Conservation (phyloP, 2,797 vertebrate genomes). For the Synaphobranchus kaupii region DNA sequence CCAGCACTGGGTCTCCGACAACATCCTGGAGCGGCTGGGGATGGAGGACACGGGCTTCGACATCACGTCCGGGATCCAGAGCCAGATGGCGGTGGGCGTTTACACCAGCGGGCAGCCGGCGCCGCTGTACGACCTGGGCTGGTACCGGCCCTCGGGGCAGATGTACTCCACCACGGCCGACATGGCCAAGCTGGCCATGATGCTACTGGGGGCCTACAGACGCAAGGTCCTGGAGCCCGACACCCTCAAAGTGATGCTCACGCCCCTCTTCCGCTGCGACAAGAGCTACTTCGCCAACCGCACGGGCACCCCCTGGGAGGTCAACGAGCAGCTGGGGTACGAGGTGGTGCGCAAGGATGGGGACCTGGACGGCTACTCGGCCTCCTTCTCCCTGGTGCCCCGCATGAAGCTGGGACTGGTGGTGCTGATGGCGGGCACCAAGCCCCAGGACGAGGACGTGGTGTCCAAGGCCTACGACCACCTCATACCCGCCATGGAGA, state of each 20-base stretch:
- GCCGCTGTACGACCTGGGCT: conserved; percentile 90
- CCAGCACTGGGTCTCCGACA: conserved; percentile 86
- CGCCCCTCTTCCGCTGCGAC: conserved; percentile 84
- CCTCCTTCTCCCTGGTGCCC: conserved; percentile 89
- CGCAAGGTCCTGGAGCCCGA: conserved; percentile 82
- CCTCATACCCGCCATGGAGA: conserved; percentile 89
- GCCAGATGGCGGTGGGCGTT: conserved; percentile 86
- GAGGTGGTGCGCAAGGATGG: conserved; percentile 89
- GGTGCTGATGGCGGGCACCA: conserved; percentile 86
- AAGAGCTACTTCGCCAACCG: conserved; percentile 89
- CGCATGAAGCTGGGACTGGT: conserved; percentile 85
- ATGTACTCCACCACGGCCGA: conserved; percentile 93
- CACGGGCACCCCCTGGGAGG: conserved; percentile 93
- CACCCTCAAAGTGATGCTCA: conserved; percentile 87
- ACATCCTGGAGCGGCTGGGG: conserved; percentile 85
- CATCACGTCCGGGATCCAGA: conserved; percentile 72
- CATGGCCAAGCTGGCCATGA: conserved; percentile 89
- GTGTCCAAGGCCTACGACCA: conserved; percentile 76
- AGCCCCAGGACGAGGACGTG: conserved; percentile 80
- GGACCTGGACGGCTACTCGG: conserved; percentile 89
- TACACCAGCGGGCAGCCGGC: conserved; percentile 82
- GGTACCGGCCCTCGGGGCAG: conserved; percentile 94
- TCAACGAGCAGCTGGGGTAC: conserved; percentile 84
- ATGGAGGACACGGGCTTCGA: conserved; percentile 94
- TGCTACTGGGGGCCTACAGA: conserved; percentile 83